Percentiles rank a stretch among this genome's conserved stretches.
phyloP scores from a whole-genome alignment of 2,888 invertebrate species.

The Azorinus chamasolen region DNA sequence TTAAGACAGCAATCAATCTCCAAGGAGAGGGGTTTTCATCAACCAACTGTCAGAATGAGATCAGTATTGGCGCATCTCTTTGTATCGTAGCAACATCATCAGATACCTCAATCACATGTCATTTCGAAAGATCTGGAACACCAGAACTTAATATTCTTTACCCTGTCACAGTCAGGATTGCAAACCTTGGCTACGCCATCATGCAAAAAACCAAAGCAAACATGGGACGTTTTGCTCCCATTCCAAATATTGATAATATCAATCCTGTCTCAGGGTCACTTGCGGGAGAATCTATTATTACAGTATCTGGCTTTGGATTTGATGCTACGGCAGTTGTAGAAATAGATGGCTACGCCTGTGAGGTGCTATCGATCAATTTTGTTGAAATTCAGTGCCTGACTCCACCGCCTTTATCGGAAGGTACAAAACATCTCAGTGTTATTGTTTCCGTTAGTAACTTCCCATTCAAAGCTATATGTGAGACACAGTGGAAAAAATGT shows the following conservation, averaged over 20 bases:
- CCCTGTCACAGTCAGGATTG: slow-evolving; percentile 50
- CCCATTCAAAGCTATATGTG: slow-evolving; percentile 30
- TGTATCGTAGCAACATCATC: slow-evolving; percentile 44
- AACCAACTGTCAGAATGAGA: slow-evolving; percentile 71
- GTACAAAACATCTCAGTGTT: slow-evolving; percentile 16
- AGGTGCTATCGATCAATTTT: slow-evolving; percentile 48
- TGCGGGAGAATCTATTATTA: slow-evolving; percentile 58
- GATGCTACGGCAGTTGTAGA: slow-evolving; percentile 34
- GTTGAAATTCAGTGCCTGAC: slow-evolving; percentile 39
- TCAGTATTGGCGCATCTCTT: slow-evolving; percentile 55
- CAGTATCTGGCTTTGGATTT: slow-evolving; percentile 65
- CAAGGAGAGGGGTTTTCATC: slow-evolving; percentile 64
- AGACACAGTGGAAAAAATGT: slow-evolving; percentile 31
- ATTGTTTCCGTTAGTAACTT: slow-evolving; percentile 24
- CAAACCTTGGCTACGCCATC: slow-evolving; percentile 62
- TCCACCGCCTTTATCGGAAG: slow-evolving; percentile 45
- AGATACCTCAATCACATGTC: slow-evolving; percentile 35
- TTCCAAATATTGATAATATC: slow-evolving; percentile 45
- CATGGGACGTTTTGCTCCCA: slow-evolving; percentile 48
- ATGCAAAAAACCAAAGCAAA: slow-evolving; percentile 38
- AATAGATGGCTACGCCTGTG: slow-evolving; percentile 38
- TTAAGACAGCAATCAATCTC: slow-evolving; percentile 57
- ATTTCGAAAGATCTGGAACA: slow-evolving; percentile 36
- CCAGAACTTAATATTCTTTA: slow-evolving; percentile 56
- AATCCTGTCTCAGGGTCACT: slow-evolving; percentile 51